Evolutionary conservation across 2,113 vertebrate genomes (phyloP), one percentile per base, ranked within the genome.

Genomic region (Onychorhynchus coronatus): DNA sequence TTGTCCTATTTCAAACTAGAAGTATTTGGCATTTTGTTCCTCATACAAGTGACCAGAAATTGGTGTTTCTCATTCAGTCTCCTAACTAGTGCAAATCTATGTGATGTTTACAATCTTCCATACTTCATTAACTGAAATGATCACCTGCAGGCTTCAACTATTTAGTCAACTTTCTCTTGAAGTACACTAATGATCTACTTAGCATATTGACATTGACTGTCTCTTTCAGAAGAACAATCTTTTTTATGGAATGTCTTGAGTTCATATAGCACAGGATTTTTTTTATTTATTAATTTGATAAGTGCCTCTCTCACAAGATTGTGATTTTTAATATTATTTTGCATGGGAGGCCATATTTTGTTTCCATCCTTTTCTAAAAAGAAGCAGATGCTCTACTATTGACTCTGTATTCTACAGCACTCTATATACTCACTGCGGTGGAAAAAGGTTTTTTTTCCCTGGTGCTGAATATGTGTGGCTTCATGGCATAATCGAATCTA

Each of bases 121-220:
- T 92, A 92, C 35, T 93, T 94, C 68, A 91, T 95, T 95, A 95
- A 61, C 77, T 92, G 68, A 91, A 95, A 92, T 67, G 35, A 82
- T 95, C 85, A 84, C 56, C 59, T 91, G 17, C 68, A 95, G 66
- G 56, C 70, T 89, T 87, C 80, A 92, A 89, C 70, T 74, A 47
- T 72, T 95, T 85, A 89, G 56, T 89, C 52, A 81, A 61, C 65
- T 78, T 88, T 86, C 47, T 91, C 47, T 97, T 7, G 7, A 56
- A 65, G 30, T 61, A n/a, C 56, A 68, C 44, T 87, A 81, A 87
- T 79, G 31, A 91, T 78, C 74, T 89, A 33, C 44, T 91, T 89
- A 85, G 61, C 62, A 71, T 91, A 72, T 84, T 87, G 87, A 72
- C 6, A 2, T 93, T 91, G 78, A 67, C 47, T 74, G 39, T 67